Percentiles rank a stretch among this genome's conserved stretches.
Conservation (phyloP, 35 echinoderm and acorn worm species). For the Antedon bifida region DNA sequence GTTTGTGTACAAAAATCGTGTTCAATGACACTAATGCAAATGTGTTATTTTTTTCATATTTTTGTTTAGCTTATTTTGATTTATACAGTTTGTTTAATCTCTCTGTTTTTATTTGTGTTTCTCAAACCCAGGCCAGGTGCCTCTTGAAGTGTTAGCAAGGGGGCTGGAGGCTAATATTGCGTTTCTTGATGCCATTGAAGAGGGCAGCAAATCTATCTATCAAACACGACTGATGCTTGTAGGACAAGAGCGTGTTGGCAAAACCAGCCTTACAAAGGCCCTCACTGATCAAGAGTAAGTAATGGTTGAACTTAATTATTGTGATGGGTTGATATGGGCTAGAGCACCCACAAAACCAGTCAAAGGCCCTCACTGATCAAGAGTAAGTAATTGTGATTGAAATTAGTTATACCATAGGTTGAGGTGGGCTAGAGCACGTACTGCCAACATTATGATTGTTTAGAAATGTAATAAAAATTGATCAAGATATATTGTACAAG, state of each 20-base stretch:
- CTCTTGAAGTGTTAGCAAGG: neutral
- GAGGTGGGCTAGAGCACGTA: neutral
- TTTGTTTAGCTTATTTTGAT: too few species aligned
- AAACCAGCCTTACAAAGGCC: neutral
- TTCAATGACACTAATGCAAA: too few species aligned
- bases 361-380: neutral
- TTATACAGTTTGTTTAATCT: too few species aligned
- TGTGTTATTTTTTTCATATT: too few species aligned
- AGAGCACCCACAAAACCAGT: neutral
- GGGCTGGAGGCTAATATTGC: neutral
- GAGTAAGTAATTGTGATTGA: neutral
- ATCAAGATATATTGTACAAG: too few species aligned
- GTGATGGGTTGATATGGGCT: too few species aligned
- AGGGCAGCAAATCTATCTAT: neutral
- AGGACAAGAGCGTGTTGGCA: neutral
- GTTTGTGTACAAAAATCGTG: too few species aligned
- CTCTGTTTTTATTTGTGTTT: too few species aligned
- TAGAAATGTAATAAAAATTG: too few species aligned
- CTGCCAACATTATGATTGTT: too few species aligned
- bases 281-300: neutral
- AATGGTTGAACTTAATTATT: too few species aligned
- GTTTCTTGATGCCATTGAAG: neutral
- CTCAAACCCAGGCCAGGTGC: neutral
- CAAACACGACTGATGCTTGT: neutral
- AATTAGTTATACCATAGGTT: too few species aligned